Percentiles rank a stretch among this genome's conserved stretches.
Conservation (phyloP, 2,888 invertebrate species). For the Fissipunctia ypsillon region DNA sequence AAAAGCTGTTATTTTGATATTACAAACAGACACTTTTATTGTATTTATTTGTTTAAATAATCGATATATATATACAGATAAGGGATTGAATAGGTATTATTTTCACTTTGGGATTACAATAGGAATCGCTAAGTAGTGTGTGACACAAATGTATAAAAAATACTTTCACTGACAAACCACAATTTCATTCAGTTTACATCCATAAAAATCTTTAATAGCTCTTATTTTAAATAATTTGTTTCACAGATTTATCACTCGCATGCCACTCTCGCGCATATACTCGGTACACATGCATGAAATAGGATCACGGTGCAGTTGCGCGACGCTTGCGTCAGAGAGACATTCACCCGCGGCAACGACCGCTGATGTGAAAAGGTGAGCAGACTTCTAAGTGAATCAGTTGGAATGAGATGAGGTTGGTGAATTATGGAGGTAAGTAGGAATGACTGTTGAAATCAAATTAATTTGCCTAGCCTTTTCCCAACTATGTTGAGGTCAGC, state of each 20-base stretch:
- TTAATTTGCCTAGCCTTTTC: background rate
- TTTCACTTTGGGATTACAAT: background rate
- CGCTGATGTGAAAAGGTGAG: conserved; percentile 35
- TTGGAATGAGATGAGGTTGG: background rate
- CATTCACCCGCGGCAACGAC: conserved; percentile 68
- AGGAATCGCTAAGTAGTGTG: background rate
- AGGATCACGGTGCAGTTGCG: conserved; percentile 69
- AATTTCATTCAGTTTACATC: background rate
- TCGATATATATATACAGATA: no score
- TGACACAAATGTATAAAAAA: background rate
- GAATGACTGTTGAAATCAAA: background rate
- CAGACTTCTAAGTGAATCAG: conserved; percentile 1
- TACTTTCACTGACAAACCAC: background rate
- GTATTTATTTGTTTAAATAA: no score
- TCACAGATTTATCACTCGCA: conserved; percentile 18
- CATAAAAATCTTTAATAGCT: background rate
- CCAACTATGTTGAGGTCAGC: background rate
- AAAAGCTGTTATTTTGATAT: no score
- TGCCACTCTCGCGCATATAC: conserved; percentile 31
- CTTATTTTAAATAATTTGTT: conserved; percentile 34
- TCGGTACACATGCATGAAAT: conserved; percentile 52
- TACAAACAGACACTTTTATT: no score
- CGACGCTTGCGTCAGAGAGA: conserved; percentile 74
- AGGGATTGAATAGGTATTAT: background rate
- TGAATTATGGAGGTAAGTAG: background rate